Evolutionary conservation across 2,888 invertebrate genomes (phyloP), one percentile per base, ranked within the genome.

Genomic region (Tineola bisselliella): DNA sequence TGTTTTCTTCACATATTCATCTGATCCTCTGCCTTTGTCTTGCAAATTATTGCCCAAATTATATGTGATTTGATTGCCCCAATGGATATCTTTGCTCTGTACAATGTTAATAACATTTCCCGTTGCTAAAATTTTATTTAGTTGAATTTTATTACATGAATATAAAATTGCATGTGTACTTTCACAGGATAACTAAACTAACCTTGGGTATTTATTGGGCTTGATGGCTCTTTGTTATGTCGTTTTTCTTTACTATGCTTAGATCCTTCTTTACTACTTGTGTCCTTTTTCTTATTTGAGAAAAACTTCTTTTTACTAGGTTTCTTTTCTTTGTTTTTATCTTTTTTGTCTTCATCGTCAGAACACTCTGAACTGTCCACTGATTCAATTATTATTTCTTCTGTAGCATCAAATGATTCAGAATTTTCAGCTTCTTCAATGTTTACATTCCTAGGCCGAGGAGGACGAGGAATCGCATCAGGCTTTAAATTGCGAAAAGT

Each of bases 81-180:
- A 78, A 18, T 82, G 80, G 3, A 88, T 73, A 62, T 81, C 76
- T 62, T 70, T 77, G 1, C 83, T 81, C 64, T 86, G 84, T 0
- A 87, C 76, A 65, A 88, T 84, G 65, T 87, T 88, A 56, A 88
- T 84, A 1, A 88, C 88, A 71, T 79, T 81, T 1, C 88, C 88
- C 59, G 77, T 73, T 8, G 88, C 88, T 88, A 72, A 17, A 75
- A 74, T n/a, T n/a, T n/a, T n/a, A n/a, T n/a, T n/a, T n/a, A n/a
- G n/a, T n/a, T n/a, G n/a, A n/a, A n/a, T n/a, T n/a, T n/a, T n/a
- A n/a, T n/a, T n/a, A n/a, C n/a, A n/a, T n/a, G n/a, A n/a, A n/a
- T n/a, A n/a, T n/a, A n/a, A n/a, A n/a, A n/a, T n/a, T n/a, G 25
- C 6, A 25, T 25, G 25, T 25, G 25, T 4, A 25, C 2, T 62